Percentiles rank a stretch among this genome's conserved stretches.
Conservation (phyloP, 2,113 vertebrate genomes). For the Crotalus viridis region DNA sequence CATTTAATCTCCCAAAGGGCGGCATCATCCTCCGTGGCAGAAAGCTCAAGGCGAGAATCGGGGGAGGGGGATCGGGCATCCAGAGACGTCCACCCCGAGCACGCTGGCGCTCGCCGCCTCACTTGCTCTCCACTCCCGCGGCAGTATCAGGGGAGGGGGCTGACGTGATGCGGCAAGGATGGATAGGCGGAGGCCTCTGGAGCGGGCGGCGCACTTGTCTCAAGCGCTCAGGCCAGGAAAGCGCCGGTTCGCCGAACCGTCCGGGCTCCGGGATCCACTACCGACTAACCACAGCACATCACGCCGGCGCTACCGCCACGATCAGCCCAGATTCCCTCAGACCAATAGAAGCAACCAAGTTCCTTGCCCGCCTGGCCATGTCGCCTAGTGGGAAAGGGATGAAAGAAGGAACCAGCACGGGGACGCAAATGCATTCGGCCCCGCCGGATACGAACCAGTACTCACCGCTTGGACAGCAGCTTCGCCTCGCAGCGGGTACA, state of each 20-base stretch:
- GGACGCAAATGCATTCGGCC: neutral
- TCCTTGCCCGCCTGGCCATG: neutral
- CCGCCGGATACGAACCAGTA: constrained; percentile 19
- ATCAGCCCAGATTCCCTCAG: neutral
- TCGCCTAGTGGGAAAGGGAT: neutral
- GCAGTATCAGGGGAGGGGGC: neutral
- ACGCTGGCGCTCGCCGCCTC: neutral
- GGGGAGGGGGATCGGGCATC: neutral
- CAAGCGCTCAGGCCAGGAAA: neutral
- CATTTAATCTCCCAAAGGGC: neutral
- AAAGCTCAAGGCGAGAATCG: neutral
- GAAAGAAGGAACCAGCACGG: neutral
- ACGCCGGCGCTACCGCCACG: rapidly evolving
- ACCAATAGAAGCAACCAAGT: neutral
- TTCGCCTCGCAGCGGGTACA: constrained; percentile 5
- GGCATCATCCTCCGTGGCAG: constrained; percentile 2
- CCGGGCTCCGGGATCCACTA: neutral
- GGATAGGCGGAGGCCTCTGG: neutral
- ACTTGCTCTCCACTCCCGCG: neutral
- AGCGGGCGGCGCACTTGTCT: neutral
- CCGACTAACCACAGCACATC: neutral
- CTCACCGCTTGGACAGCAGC: constrained; percentile 50
- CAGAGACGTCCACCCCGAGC: too few species aligned
- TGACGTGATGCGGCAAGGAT: constrained; percentile 19
- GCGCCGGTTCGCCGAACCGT: neutral